phyloP scores from a whole-genome alignment of 2,797 vertebrate genomes.

The Orestias chungarensis region DNA sequence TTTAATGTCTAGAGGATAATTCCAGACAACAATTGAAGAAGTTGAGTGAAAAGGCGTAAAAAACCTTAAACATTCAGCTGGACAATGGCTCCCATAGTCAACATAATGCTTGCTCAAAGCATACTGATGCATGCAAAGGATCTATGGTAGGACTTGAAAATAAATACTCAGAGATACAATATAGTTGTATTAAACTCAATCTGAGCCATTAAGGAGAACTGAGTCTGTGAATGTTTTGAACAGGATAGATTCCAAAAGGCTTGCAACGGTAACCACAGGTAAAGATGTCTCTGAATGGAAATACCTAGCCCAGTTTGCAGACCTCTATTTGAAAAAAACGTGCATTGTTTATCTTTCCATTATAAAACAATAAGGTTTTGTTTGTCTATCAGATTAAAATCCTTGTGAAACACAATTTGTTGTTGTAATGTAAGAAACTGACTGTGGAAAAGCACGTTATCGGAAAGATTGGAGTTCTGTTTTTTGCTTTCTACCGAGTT shows the following conservation, averaged over 20 bases:
- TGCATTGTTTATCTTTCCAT: neutral
- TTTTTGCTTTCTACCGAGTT: neutral
- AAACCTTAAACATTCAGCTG: neutral
- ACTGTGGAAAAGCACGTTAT: neutral
- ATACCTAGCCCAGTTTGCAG: neutral
- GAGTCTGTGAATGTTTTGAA: neutral
- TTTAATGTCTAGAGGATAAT: neutral
- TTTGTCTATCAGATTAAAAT: neutral
- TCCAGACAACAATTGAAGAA: neutral
- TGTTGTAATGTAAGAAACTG: neutral
- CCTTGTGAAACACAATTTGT: neutral
- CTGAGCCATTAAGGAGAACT: neutral
- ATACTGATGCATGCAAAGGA: neutral
- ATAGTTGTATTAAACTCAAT: neutral
- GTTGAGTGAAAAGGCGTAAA: neutral
- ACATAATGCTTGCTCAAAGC: neutral
- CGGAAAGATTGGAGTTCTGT: neutral
- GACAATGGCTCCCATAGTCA: neutral
- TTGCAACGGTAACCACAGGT: neutral
- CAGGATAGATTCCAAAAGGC: neutral
- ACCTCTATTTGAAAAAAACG: neutral
- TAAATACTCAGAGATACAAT: neutral
- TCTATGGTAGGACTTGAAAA: neutral
- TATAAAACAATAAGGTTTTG: too few relatives aligned
- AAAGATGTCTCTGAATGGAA: neutral